These are phyloP conservation scores for Dendrolimus houi DNA, from an alignment of 2,888 invertebrate species.

Conservation along the genomic window DNA sequence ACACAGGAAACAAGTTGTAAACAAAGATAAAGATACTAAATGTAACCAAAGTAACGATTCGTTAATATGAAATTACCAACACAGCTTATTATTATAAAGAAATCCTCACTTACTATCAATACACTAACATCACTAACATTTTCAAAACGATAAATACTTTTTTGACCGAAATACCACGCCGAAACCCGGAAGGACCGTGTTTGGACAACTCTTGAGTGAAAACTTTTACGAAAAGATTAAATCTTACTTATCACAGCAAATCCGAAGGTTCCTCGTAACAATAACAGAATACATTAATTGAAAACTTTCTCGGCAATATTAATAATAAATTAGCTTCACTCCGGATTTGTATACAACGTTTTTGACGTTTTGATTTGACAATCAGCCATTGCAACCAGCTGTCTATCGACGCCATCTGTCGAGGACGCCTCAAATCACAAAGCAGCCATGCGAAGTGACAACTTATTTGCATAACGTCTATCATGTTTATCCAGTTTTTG, in stretches of 20 bases:
- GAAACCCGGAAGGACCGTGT: slow-evolving; percentile 51
- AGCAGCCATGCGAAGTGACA: slow-evolving; percentile 7
- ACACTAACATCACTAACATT: slow-evolving; percentile 21
- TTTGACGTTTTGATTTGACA: slow-evolving; percentile 29
- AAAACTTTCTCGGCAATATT: slow-evolving; percentile 58
- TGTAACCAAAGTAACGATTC: slow-evolving; percentile 5
- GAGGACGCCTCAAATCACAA: slow-evolving; percentile 14
- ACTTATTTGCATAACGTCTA: slow-evolving; percentile 39
- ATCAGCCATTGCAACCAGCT: slow-evolving; percentile 23
- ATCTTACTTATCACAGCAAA: slow-evolving; percentile 41
- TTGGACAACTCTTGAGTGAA: slow-evolving; percentile 54
- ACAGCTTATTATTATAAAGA: slow-evolving; percentile 21
- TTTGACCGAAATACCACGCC: slow-evolving; percentile 43
- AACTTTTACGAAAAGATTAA: slow-evolving; percentile 34
- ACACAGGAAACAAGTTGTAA: slow-evolving; percentile 67
- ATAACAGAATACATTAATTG: slow-evolving; percentile 39
- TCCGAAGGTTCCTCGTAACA: slow-evolving; percentile 26
- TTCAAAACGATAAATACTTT: slow-evolving; percentile 37
- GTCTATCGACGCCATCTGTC: slow-evolving; percentile 48
- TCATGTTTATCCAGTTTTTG: slow-evolving; percentile 10
- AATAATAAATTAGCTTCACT: slow-evolving; percentile 71
- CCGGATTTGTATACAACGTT: slow-evolving; percentile 53
- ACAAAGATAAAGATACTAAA: slow-evolving; percentile 40
- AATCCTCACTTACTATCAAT: slow-evolving; percentile 7
- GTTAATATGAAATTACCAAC: slow-evolving; percentile 27